Percentiles rank a stretch among this genome's conserved stretches.
phyloP scores from a whole-genome alignment of 2,888 invertebrate species.

The Microdon myrmicae region DNA sequence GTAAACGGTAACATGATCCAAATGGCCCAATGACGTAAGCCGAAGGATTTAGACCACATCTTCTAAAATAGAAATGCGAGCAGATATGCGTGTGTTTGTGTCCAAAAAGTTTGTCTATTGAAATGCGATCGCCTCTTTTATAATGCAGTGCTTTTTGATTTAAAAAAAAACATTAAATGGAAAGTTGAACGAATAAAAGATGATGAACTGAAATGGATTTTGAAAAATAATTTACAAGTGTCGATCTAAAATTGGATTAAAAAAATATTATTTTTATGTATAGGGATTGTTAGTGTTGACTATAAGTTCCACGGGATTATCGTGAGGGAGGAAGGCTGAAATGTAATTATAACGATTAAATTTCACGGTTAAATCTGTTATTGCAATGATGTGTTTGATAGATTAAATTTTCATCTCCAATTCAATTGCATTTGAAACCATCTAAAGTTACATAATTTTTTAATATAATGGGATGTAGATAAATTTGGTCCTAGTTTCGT shows the following conservation, averaged over 20 bases:
- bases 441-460: too few relatives aligned
- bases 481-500: too few relatives aligned
- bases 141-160: not conserved
- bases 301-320: too few relatives aligned
- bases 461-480: too few relatives aligned
- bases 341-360: too few relatives aligned
- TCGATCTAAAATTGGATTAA: not conserved
- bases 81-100: not conserved
- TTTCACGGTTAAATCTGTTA: too few relatives aligned
- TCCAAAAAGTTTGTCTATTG: conserved; percentile 1
- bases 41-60: conserved; percentile 10
- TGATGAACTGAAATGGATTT: too few relatives aligned
- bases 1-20: conserved; percentile 34
- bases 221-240: not conserved
- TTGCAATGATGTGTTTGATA: too few relatives aligned
- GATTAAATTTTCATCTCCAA: too few relatives aligned
- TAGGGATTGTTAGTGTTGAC: too few relatives aligned
- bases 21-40: conserved; percentile 25
- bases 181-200: not conserved
- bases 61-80: conserved; percentile 29
- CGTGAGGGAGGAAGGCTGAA: too few relatives aligned
- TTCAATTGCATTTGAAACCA: too few relatives aligned
- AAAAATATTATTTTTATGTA: not conserved
- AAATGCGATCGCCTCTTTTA: conserved; percentile 24
- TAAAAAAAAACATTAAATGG: not conserved